Conservation (phyloP, 2,113 vertebrate genomes). For the Mixornis gularis region DNA sequence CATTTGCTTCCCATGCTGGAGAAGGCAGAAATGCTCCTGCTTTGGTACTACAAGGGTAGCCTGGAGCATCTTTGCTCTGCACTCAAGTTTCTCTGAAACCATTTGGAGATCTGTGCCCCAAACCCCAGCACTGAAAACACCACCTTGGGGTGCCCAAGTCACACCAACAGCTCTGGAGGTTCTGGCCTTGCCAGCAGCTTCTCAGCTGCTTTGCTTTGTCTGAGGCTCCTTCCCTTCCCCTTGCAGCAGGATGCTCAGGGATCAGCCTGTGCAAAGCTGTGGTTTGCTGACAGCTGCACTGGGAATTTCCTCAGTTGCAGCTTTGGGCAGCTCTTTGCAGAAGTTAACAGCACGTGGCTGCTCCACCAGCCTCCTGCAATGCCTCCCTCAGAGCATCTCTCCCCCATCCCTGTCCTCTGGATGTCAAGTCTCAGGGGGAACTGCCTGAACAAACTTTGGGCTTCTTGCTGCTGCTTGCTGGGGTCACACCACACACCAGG, state of each 20-base stretch:
- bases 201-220: not conserved
- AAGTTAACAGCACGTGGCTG: not conserved
- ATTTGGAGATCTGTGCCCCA: not conserved
- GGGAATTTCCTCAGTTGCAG: not conserved
- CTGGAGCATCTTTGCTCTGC: not conserved
- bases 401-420: not conserved
- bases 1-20: not conserved
- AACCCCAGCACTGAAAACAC: not conserved
- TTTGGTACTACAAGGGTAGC: not conserved
- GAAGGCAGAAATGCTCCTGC: not conserved
- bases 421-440: not conserved
- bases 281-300: not conserved
- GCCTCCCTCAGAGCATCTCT: not conserved
- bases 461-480: not conserved
- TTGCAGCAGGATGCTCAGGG: not conserved
- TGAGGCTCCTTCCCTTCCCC: not conserved
- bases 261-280: not conserved
- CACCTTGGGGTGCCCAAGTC: not conserved
- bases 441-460: not conserved
- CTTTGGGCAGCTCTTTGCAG: not conserved
- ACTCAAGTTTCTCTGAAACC: not conserved
- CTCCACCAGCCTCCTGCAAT: not conserved
- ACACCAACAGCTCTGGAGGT: not conserved
- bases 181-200: not conserved
- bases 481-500: accelerated